Percentiles rank a stretch among this genome's conserved stretches.
Conservation (phyloP, 2,797 vertebrate genomes). For the Enteromius paludinosus region DNA sequence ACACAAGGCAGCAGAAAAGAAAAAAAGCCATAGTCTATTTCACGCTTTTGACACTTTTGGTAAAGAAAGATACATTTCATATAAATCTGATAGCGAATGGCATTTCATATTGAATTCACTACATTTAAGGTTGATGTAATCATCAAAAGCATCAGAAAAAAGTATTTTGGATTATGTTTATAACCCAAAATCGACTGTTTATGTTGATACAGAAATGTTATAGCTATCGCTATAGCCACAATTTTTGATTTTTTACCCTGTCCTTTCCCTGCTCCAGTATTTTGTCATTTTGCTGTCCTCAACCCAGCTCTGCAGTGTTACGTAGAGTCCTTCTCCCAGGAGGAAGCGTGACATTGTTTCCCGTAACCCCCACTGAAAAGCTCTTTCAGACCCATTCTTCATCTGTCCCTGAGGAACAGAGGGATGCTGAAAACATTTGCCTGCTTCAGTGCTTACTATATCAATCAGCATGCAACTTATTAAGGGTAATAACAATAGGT, state of each 20-base stretch:
- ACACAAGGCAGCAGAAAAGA: background rate
- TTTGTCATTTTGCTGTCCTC: slow-evolving; percentile 50
- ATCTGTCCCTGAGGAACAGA: slow-evolving; percentile 46
- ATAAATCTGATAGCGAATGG: background rate
- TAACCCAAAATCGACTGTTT: background rate
- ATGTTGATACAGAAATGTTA: background rate
- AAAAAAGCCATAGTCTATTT: background rate
- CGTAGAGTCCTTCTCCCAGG: slow-evolving; percentile 39
- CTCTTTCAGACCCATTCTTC: slow-evolving; percentile 54
- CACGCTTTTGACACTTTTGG: background rate
- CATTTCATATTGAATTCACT: background rate
- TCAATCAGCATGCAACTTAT: slow-evolving; percentile 39
- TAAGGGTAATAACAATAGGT: slow-evolving; percentile 14
- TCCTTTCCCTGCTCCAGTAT: slow-evolving; percentile 1
- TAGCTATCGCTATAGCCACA: background rate
- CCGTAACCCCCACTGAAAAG: slow-evolving; percentile 56
- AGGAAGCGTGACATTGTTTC: slow-evolving; percentile 61
- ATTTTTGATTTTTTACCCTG: slow-evolving; percentile 2
- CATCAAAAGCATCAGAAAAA: background rate
- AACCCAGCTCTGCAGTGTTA: slow-evolving; percentile 53
- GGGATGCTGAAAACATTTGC: slow-evolving; percentile 26
- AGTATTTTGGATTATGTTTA: background rate
- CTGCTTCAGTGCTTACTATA: slow-evolving; percentile 33
- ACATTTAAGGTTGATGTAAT: background rate
- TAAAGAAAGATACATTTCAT: background rate